These are phyloP conservation scores for Mormyrus lacerda DNA, from an alignment of 2,113 vertebrate genomes.

Conservation along the genomic window DNA sequence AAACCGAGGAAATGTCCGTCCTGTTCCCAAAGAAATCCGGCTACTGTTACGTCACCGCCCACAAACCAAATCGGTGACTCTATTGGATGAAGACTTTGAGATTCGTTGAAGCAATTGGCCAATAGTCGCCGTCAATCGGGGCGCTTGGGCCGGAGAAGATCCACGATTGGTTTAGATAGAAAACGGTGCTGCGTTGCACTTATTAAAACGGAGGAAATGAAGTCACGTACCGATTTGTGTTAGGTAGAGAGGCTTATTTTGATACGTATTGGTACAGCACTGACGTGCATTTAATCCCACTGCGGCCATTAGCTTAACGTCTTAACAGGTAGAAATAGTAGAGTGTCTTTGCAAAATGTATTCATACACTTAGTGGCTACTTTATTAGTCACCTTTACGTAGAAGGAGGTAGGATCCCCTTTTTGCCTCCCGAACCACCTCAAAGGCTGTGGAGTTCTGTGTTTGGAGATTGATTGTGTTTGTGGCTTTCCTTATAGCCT, in stretches of 20 bases:
- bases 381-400: not conserved
- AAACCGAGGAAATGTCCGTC: conserved; percentile 37
- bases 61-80: not conserved
- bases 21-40: not conserved
- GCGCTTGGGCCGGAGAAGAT: not conserved
- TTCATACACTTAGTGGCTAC: not conserved
- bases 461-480: not conserved
- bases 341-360: not conserved
- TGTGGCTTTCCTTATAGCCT: not conserved
- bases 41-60: not conserved
- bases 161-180: not conserved
- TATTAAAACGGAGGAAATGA: not conserved
- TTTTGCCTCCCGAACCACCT: not conserved
- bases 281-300: not conserved
- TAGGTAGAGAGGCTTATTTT: not conserved
- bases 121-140: not conserved
- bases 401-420: not conserved
- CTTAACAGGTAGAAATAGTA: not conserved
- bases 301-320: not conserved
- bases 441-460: not conserved
- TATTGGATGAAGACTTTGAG: not conserved
- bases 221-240: not conserved
- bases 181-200: not conserved
- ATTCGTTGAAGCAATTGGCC: conserved; percentile 1
- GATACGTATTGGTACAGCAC: not conserved